A percentile compares a stretch with the other conserved stretches of the same genome.
Evolutionary conservation across 2,797 vertebrate genomes (phyloP).

Genomic region (Lutjanus argentimaculatus): DNA sequence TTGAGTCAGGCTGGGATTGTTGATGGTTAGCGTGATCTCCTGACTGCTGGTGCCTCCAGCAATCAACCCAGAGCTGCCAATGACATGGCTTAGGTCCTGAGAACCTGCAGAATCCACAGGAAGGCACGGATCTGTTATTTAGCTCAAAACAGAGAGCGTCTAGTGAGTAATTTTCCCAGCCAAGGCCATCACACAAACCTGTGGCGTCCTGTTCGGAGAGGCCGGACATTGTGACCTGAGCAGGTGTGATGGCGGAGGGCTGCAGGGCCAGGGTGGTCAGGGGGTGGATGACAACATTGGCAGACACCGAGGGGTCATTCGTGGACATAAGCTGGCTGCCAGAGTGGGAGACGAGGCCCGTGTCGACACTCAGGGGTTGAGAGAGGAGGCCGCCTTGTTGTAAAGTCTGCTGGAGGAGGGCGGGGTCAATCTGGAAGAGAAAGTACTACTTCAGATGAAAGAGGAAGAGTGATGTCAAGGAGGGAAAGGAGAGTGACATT

Average conservation of each 20-base stretch:
- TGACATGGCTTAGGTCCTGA: constrained; percentile 94
- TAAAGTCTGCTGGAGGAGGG: constrained; percentile 95
- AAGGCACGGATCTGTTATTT: not conserved
- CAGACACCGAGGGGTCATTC: constrained; percentile 86
- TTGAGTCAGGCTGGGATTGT: constrained; percentile 95
- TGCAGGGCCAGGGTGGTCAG: constrained; percentile 93
- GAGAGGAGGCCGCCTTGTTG: constrained; percentile 92
- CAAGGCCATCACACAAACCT: constrained; percentile 77
- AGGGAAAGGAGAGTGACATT: not conserved
- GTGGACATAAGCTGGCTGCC: constrained; percentile 86
- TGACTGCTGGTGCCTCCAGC: constrained; percentile 86
- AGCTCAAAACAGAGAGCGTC: not conserved
- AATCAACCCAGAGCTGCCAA: constrained; percentile 90
- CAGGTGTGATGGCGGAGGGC: constrained; percentile 87
- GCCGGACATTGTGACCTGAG: constrained; percentile 89
- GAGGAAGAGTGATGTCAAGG: not conserved
- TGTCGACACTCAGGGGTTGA: constrained; percentile 90
- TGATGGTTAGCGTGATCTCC: constrained; percentile 98
- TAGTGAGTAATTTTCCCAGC: not conserved
- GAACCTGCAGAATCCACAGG: constrained; percentile 81
- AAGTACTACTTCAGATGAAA: constrained; percentile 20
- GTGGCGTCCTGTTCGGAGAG: constrained; percentile 91
- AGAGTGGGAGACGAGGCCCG: constrained; percentile 83
- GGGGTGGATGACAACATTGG: constrained; percentile 95
- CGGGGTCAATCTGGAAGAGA: constrained; percentile 91